Evolutionary conservation across 2,888 invertebrate genomes (phyloP).

Genomic region (Silvanus unidentatus): DNA sequence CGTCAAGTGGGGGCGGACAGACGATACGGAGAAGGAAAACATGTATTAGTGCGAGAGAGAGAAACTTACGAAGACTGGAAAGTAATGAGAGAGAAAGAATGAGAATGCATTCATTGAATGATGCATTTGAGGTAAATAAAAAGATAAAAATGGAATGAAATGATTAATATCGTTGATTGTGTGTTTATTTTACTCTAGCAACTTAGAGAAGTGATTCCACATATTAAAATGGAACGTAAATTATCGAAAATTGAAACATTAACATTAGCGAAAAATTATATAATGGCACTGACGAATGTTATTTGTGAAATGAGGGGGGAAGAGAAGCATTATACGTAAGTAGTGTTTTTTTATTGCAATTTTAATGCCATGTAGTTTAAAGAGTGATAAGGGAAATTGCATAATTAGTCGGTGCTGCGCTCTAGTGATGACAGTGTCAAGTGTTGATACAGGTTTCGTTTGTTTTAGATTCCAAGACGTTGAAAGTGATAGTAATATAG

Average conservation of each 20-base stretch:
- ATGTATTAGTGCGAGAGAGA: conserved; percentile 60
- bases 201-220: conserved; percentile 71
- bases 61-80: conserved; percentile 66
- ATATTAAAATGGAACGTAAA: conserved; percentile 70
- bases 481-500: conserved; percentile 41
- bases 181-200: conserved; percentile 49
- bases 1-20: conserved; percentile 41
- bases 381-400: neutral
- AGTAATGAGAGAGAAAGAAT: conserved; percentile 74
- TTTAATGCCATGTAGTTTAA: too few relatives aligned
- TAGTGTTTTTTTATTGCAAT: too few relatives aligned
- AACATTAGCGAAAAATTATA: conserved; percentile 76
- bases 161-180: neutral
- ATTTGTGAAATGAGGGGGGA: conserved; percentile 73
- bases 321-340: conserved; percentile 60
- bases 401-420: neutral
- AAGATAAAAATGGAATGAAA: neutral
- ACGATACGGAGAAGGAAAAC: conserved; percentile 52
- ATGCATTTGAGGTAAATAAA: conserved; percentile 64
- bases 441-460: too few relatives aligned
- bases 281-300: conserved; percentile 74
- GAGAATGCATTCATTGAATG: conserved; percentile 75
- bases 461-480: conserved; percentile 44
- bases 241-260: conserved; percentile 75
- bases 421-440: too few relatives aligned